phyloP scores from a whole-genome alignment of 2,113 vertebrate genomes.

The Labeo catla region DNA sequence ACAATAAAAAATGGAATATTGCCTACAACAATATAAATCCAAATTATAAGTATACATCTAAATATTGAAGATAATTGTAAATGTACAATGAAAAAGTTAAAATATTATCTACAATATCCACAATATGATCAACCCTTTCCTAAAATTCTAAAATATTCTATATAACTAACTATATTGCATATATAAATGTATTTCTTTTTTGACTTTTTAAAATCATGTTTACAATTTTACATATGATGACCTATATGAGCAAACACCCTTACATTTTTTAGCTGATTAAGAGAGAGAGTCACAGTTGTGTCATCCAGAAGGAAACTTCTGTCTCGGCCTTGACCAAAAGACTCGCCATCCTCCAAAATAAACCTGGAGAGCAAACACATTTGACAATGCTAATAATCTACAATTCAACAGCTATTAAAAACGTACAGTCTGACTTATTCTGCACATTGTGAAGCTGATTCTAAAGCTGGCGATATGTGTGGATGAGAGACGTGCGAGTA shows the following conservation, averaged over 20 bases:
- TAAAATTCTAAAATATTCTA: no score
- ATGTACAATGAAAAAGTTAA: no score
- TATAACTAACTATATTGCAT: no score
- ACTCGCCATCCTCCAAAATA: constrained; percentile 94
- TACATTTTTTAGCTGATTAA: constrained; percentile 94
- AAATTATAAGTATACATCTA: no score
- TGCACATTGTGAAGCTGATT: neutral
- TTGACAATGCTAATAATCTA: neutral
- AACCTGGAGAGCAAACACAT: constrained; percentile 75
- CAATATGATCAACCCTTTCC: no score
- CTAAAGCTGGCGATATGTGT: neutral
- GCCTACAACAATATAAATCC: no score
- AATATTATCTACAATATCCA: no score
- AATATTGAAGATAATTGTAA: no score
- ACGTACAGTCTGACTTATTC: neutral
- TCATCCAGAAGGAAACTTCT: constrained; percentile 94
- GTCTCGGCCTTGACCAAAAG: constrained; percentile 92
- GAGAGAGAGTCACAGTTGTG: constrained; percentile 91
- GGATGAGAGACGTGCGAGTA: constrained; percentile 61
- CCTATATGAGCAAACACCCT: constrained; percentile 55
- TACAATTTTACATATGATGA: neutral
- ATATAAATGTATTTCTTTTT: neutral
- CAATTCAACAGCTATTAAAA: neutral
- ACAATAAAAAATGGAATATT: no score
- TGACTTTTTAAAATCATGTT: no score